A percentile compares a stretch with the other conserved stretches of the same genome.
These are phyloP conservation scores for Catharus fuscescens DNA, from an alignment of 2,113 vertebrate genomes.

Conservation along the genomic window DNA sequence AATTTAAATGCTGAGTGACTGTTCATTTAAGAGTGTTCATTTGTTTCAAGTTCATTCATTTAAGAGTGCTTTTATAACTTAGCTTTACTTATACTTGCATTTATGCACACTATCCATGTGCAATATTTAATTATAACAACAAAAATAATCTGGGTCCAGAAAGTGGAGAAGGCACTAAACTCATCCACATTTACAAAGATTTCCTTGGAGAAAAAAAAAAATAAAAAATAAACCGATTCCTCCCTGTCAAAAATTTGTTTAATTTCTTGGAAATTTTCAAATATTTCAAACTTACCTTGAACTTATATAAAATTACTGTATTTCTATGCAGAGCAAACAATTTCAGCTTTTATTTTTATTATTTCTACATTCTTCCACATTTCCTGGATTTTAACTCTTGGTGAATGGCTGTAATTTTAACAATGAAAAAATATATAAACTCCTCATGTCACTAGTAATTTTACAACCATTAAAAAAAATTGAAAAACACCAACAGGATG, in stretches of 20 bases:
- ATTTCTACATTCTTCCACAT: background rate
- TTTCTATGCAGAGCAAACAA: fast-evolving
- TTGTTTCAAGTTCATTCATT: background rate
- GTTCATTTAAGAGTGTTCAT: background rate
- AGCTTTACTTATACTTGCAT: background rate
- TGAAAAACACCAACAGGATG: fast-evolving
- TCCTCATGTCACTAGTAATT: background rate
- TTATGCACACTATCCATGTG: fast-evolving
- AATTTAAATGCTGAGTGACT: background rate
- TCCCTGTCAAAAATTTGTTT: fast-evolving
- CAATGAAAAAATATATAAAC: background rate
- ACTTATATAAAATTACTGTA: background rate
- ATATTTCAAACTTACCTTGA: background rate
- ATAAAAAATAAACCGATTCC: fast-evolving
- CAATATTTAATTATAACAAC: background rate
- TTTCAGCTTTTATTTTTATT: background rate
- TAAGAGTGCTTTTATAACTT: background rate
- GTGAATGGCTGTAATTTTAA: background rate
- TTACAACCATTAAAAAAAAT: background rate
- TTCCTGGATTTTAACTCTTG: background rate
- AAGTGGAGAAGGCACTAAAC: background rate
- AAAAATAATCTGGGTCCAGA: background rate
- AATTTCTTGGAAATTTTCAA: background rate
- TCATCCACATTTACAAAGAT: background rate
- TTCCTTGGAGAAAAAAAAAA: fast-evolving